Evolutionary conservation across 2,113 vertebrate genomes (phyloP), one percentile per base, ranked within the genome.

Genomic region (Triplophysa siluroides): DNA sequence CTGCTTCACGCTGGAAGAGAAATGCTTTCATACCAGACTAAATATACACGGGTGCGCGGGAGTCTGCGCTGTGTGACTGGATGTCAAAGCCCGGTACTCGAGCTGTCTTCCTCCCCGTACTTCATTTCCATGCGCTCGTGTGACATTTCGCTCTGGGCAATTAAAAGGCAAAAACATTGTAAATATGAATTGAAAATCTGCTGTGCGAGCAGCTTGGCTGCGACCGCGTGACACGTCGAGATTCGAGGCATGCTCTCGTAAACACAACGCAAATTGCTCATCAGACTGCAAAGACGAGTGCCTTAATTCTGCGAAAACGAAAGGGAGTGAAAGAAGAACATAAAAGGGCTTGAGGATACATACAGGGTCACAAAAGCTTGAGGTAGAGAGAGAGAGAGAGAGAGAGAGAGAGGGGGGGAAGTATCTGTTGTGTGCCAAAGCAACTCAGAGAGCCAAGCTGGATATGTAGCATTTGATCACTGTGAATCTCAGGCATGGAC

Each of bases 391-490:
- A 83, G 79, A 70, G 76, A 84, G 77, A 80, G 85, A 82, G 7
- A 52, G 77, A 50, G 33, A 47, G 24, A 18, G 26, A 24, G 11
- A 33, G 18, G 79, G 18, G 18, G 38, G 38, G 21, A 52, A 24
- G 61, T 78, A 63, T 85, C 84, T 83, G 82, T 85, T 87, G 68
- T 61, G 84, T 87, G 90, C 89, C 89, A 89, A 88, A 88, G 84
- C 85, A 86, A 82, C 76, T 81, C 86, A 80, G 83, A 85, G 88
- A 90, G 91, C 89, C 89, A 80, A 87, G 78, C 84, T 75, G 83
- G 89, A 92, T 89, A 85, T 88, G 88, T 87, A 91, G 87, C 88
- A 90, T 91, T 87, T 90, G 88, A 91, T 92, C 88, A 89, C 85
- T 87, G 88, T 83, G 85, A 88, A 92, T 91, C 89, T 89, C 78